These are phyloP conservation scores for Ploceus nigricollis DNA, from an alignment of 2,113 vertebrate species.

Conservation along the genomic window DNA sequence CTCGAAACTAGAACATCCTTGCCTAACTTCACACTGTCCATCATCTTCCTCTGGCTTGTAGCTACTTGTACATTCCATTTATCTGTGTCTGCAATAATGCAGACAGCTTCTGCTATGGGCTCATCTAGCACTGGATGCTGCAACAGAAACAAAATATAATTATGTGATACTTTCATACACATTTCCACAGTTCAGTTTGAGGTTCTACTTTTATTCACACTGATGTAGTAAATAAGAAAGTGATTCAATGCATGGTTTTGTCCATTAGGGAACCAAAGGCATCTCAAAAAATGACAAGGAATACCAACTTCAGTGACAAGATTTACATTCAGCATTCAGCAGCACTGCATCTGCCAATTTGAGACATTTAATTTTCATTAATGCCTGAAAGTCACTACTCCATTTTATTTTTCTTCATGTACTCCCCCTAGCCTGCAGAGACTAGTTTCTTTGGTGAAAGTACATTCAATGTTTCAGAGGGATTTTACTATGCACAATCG, in stretches of 20 bases:
- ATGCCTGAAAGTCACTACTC: not conserved
- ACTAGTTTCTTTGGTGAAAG: not conserved
- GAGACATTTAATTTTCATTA: not conserved
- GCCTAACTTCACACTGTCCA: slow-evolving; percentile 78
- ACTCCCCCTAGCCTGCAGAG: not conserved
- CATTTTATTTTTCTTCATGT: not conserved
- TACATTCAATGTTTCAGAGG: not conserved
- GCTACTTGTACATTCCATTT: slow-evolving; percentile 84
- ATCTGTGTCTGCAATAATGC: slow-evolving; percentile 86
- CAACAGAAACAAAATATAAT: not conserved
- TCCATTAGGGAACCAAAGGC: not conserved
- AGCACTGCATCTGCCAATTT: not conserved
- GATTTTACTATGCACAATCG: not conserved
- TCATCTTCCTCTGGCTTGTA: slow-evolving; percentile 80
- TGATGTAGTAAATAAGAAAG: not conserved
- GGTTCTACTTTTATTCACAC: not conserved
- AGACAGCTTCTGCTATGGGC: slow-evolving; percentile 84
- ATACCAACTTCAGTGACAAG: not conserved
- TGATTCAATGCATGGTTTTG: not conserved
- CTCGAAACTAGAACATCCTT: slow-evolving; percentile 84
- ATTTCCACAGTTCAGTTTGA: not conserved
- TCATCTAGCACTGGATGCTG: slow-evolving; percentile 88
- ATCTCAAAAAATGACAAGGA: not conserved
- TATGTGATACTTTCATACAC: not conserved
- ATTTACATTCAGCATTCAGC: not conserved